Evolutionary conservation across 2,888 invertebrate species (phyloP).

Genomic region (Agrilus mali): DNA sequence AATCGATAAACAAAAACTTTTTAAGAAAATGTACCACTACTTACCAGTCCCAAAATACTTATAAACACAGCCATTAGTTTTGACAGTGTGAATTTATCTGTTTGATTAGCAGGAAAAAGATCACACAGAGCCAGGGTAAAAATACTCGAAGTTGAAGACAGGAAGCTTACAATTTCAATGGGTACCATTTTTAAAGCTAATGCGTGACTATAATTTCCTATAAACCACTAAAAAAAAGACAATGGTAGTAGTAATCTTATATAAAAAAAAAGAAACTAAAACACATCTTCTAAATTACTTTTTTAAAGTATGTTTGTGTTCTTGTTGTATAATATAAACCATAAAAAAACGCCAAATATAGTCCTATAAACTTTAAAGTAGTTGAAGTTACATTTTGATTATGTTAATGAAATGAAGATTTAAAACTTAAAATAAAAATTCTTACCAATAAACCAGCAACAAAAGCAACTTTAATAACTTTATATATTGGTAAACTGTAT

Average conservation of each 20-base stretch:
- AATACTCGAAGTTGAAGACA: slow-evolving; percentile 80
- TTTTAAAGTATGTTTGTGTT: no score
- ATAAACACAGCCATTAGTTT: slow-evolving; percentile 70
- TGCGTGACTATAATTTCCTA: slow-evolving; percentile 87
- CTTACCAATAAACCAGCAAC: slow-evolving; percentile 76
- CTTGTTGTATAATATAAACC: no score
- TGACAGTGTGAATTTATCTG: slow-evolving; percentile 76
- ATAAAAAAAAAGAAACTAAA: slow-evolving; percentile 3
- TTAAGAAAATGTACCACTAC: slow-evolving; percentile 23
- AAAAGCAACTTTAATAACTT: slow-evolving; percentile 72
- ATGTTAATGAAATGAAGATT: no score
- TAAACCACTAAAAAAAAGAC: slow-evolving; percentile 68
- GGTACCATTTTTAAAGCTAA: slow-evolving; percentile 73
- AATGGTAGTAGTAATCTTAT: neutral
- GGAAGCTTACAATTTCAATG: slow-evolving; percentile 75
- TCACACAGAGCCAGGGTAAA: slow-evolving; percentile 82
- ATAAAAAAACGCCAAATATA: no score
- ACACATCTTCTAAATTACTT: neutral
- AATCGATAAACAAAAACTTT: neutral
- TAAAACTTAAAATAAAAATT: slow-evolving; percentile 6
- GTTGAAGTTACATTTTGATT: no score
- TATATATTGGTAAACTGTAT: slow-evolving; percentile 56
- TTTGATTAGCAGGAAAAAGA: slow-evolving; percentile 67
- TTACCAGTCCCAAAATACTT: slow-evolving; percentile 68
- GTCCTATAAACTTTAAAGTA: no score